phyloP scores from a whole-genome alignment of 1,140 invertebrate genomes.

The Ceratosolen solmsi region DNA sequence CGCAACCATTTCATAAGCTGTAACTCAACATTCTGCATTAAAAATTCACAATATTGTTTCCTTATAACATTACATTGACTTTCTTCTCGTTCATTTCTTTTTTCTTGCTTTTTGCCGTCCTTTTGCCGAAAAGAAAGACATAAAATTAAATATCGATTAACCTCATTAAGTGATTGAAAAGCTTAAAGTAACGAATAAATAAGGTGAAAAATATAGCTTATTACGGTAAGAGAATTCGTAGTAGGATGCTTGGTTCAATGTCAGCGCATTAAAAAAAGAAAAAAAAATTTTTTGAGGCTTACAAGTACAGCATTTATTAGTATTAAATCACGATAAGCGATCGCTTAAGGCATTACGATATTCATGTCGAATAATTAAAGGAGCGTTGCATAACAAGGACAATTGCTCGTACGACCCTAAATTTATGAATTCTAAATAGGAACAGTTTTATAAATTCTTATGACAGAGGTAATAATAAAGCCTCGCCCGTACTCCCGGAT shows the following conservation, averaged over 20 bases:
- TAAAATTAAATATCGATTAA: neutral
- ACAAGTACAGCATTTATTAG: neutral
- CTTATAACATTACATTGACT: neutral
- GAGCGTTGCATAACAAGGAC: neutral
- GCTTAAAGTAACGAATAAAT: neutral
- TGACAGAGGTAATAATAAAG: neutral
- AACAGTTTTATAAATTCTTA: no score
- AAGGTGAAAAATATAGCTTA: neutral
- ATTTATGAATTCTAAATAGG: neutral
- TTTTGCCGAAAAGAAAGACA: neutral
- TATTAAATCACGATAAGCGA: neutral
- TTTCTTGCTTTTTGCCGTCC: no score
- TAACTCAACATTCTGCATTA: neutral
- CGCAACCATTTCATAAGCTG: neutral
- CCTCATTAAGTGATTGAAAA: neutral
- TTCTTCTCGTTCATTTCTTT: neutral
- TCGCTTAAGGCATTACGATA: neutral
- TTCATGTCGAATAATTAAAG: neutral
- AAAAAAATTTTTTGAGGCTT: neutral
- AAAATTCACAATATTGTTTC: neutral
- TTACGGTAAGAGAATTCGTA: neutral
- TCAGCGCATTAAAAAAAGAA: neutral
- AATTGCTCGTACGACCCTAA: neutral
- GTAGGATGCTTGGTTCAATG: neutral
- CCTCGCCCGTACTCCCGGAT: neutral